phyloP scores from a whole-genome alignment of 2,888 invertebrate species.

The Hydraecia micacea region DNA sequence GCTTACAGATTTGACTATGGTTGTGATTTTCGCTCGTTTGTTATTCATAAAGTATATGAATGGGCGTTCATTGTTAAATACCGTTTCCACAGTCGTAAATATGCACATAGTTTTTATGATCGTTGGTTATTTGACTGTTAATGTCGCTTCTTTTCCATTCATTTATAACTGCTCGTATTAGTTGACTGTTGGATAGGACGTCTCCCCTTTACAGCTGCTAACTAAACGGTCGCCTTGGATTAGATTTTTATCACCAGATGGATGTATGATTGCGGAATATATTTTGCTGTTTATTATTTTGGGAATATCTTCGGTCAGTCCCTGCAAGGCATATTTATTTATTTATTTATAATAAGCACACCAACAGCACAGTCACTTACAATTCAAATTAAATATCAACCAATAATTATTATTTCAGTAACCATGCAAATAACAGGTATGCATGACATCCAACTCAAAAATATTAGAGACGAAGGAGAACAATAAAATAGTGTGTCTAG shows the following conservation, averaged over 20 bases:
- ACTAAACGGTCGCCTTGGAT: neutral
- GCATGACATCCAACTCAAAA: no score
- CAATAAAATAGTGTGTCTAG: no score
- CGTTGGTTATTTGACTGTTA: slow-evolving; percentile 34
- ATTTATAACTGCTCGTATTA: slow-evolving; percentile 24
- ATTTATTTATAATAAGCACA: no score
- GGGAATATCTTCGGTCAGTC: neutral
- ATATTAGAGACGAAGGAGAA: no score
- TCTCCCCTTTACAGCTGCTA: neutral
- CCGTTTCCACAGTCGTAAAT: slow-evolving; percentile 32
- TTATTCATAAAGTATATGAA: slow-evolving; percentile 34
- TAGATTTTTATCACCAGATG: neutral
- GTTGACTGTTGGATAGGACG: neutral
- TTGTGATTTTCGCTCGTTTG: slow-evolving; percentile 26
- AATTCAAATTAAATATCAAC: no score
- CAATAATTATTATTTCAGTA: no score
- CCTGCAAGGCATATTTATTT: neutral
- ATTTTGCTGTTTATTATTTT: neutral
- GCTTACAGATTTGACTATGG: slow-evolving; percentile 21
- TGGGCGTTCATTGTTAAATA: slow-evolving; percentile 41
- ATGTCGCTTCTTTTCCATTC: slow-evolving; percentile 28
- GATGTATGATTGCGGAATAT: neutral
- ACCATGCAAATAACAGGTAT: no score
- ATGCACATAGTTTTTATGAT: slow-evolving; percentile 19
- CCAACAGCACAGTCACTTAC: no score